Conservation (phyloP, 2,113 vertebrate genomes). For the Mastomys coucha region DNA sequence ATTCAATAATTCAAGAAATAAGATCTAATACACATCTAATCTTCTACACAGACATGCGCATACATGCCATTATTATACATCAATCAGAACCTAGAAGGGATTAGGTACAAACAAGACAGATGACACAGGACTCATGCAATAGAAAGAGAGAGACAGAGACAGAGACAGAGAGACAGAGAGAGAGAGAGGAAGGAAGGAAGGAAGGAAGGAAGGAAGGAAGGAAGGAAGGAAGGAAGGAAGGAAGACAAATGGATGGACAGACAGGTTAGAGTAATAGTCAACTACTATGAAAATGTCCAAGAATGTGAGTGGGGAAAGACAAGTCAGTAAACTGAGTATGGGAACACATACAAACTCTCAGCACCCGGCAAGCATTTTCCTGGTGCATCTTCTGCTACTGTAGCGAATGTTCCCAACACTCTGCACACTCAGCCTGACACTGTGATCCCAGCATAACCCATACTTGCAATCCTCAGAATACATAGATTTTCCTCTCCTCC, state of each 20-base stretch:
- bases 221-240: too few relatives aligned
- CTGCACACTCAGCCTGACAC: not conserved
- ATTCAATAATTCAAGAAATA: slow-evolving; percentile 15
- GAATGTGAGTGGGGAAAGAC: not conserved
- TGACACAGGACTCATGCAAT: not conserved
- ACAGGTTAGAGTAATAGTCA: not conserved
- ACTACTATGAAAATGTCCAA: not conserved
- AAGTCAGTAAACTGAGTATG: not conserved
- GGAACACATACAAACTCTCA: not conserved
- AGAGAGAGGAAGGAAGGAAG: too few relatives aligned
- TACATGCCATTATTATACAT: not conserved
- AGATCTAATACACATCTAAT: not conserved
- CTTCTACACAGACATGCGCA: not conserved
- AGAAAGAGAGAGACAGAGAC: too few relatives aligned
- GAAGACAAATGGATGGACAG: too few relatives aligned
- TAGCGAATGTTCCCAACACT: not conserved
- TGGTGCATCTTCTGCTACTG: not conserved
- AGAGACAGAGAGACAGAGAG: too few relatives aligned
- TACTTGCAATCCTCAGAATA: not conserved
- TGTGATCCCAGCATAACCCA: not conserved
- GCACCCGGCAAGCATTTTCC: not conserved
- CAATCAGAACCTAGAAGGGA: not conserved
- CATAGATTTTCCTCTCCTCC: not conserved
- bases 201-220: too few relatives aligned
- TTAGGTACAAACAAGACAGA: not conserved